A percentile compares a stretch with the other conserved stretches of the same genome.
Conservation (phyloP, 2,888 invertebrate species). For the Sylvicola fuscatus region DNA sequence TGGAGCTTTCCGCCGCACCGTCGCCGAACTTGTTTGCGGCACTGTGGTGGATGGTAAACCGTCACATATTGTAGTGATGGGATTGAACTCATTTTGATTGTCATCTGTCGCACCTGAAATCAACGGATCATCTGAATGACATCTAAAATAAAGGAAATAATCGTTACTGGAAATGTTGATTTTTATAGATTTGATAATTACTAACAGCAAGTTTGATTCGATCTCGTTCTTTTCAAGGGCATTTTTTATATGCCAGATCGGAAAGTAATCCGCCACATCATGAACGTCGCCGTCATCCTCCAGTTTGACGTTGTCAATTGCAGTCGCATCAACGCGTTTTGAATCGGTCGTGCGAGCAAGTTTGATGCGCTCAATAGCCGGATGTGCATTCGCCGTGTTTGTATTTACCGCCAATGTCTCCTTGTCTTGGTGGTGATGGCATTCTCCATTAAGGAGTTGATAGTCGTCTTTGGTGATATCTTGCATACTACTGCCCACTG, state of each 20-base stretch:
- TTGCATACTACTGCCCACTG: constrained; percentile 21
- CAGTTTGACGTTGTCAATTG: no score
- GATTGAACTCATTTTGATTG: constrained; percentile 6
- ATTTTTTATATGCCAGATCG: neutral
- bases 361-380: constrained; percentile 5
- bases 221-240: constrained; percentile 3
- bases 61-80: constrained; percentile 10
- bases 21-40: constrained; percentile 7
- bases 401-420: constrained; percentile 6
- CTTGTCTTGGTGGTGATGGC: constrained; percentile 1
- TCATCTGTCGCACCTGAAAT: constrained; percentile 22
- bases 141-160: neutral
- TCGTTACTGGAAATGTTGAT: no score
- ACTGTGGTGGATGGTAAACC: constrained; percentile 16
- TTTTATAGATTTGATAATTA: neutral
- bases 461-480: constrained; percentile 18
- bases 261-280: no score
- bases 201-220: constrained; percentile 7
- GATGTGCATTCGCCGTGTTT: constrained; percentile 9
- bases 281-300: no score
- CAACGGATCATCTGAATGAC: constrained; percentile 23
- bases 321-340: neutral
- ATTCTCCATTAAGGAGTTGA: constrained; percentile 13
- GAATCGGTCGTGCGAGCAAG: constrained; percentile 5
- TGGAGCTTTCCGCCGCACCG: constrained; percentile 8